Percentiles rank a stretch among this genome's conserved stretches.
These are phyloP conservation scores for Cygnus buccinator DNA, from an alignment of 2,113 vertebrate genomes.

Conservation along the genomic window DNA sequence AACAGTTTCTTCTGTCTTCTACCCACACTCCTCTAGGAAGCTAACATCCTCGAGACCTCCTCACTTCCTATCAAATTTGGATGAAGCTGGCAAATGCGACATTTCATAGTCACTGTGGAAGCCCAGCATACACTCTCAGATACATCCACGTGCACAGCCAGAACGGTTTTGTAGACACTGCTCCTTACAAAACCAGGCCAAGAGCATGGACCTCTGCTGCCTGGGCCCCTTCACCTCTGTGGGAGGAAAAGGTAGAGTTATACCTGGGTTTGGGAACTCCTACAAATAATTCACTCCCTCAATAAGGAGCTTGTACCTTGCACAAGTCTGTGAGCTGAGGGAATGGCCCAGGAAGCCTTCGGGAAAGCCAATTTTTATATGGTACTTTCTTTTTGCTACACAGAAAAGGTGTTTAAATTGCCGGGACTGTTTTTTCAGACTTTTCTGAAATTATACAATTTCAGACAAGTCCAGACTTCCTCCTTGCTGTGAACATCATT, in stretches of 20 bases:
- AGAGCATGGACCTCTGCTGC: not conserved
- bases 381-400: not conserved
- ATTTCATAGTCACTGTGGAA: not conserved
- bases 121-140: not conserved
- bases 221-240: not conserved
- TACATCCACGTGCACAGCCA: not conserved
- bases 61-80: not conserved
- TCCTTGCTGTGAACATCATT: not conserved
- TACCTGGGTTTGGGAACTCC: not conserved
- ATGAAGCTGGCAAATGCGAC: not conserved
- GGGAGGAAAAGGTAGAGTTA: not conserved
- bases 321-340: not conserved
- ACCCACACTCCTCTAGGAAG: not conserved
- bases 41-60: not conserved
- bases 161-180: not conserved
- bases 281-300: not conserved
- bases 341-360: not conserved
- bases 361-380: not conserved
- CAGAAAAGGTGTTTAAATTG: not conserved
- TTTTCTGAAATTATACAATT: not conserved
- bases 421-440: not conserved
- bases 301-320: not conserved
- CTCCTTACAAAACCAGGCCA: not conserved
- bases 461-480: not conserved
- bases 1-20: not conserved